Evolutionary conservation across 2,113 vertebrate species (phyloP).

Genomic region (Furnarius figulus): DNA sequence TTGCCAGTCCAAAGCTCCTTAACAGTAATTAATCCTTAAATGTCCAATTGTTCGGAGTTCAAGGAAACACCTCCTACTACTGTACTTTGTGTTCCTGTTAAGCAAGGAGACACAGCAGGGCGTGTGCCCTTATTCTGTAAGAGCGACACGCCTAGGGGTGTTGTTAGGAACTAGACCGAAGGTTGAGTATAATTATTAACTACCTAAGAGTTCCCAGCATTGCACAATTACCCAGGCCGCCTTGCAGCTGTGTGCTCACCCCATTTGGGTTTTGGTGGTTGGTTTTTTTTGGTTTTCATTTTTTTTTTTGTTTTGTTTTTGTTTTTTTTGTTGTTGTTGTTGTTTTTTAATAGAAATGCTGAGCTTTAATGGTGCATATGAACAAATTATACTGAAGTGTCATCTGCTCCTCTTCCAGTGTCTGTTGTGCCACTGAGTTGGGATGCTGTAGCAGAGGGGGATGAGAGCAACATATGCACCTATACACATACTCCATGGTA

Average conservation of each 20-base stretch:
- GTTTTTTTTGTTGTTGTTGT: not conserved
- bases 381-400: not conserved
- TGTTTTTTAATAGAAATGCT: not conserved
- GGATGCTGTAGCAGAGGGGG: not conserved
- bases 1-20: slow-evolving; percentile 64
- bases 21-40: slow-evolving; percentile 66
- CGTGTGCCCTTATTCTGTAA: slow-evolving; percentile 74
- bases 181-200: slow-evolving; percentile 77
- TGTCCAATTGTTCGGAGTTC: slow-evolving; percentile 76
- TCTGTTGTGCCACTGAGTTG: not conserved
- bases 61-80: slow-evolving; percentile 70
- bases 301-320: too few species aligned
- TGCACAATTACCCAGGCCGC: slow-evolving; percentile 70
- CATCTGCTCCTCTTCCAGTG: not conserved
- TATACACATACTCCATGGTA: not conserved
- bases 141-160: slow-evolving; percentile 75
- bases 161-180: slow-evolving; percentile 72
- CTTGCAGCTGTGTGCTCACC: slow-evolving; percentile 7
- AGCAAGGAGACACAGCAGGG: slow-evolving; percentile 75
- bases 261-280: not conserved
- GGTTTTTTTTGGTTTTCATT: not conserved
- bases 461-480: accelerated
- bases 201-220: slow-evolving; percentile 73
- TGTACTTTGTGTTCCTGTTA: slow-evolving; percentile 77
- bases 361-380: not conserved